phyloP scores from a whole-genome alignment of 2,797 vertebrate genomes.

The Pseudomugil tenellus region DNA sequence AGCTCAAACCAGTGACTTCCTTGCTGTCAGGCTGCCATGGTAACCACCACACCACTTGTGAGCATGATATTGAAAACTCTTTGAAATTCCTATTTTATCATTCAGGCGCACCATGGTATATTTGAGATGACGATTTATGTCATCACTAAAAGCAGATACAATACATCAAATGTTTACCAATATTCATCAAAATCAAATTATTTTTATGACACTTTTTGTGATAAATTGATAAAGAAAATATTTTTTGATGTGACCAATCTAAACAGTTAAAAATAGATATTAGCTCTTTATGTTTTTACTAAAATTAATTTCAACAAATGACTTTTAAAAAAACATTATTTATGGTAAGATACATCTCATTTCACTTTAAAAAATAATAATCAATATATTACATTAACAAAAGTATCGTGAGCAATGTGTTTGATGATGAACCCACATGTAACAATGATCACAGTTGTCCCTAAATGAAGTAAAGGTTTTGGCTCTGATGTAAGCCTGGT shows the following conservation, averaged over 20 bases:
- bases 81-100: not conserved
- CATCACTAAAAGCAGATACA: not conserved
- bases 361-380: not conserved
- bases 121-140: not conserved
- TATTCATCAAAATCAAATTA: too few species aligned
- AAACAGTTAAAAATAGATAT: not conserved
- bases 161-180: not conserved
- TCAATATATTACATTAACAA: slow-evolving; percentile 7
- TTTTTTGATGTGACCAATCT: not conserved
- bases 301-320: not conserved
- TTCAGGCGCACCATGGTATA: not conserved
- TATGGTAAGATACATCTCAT: too few species aligned
- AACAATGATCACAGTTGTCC: not conserved
- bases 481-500: slow-evolving; percentile 12
- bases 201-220: too few species aligned
- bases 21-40: too few species aligned
- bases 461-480: slow-evolving; percentile 12
- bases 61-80: not conserved
- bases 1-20: too few species aligned
- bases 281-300: not conserved
- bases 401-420: not conserved
- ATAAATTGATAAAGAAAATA: too few species aligned
- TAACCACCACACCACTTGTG: too few species aligned
- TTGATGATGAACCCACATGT: not conserved
- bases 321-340: not conserved